Conservation (phyloP, 2,113 vertebrate genomes). For the Pteropus alecto region DNA sequence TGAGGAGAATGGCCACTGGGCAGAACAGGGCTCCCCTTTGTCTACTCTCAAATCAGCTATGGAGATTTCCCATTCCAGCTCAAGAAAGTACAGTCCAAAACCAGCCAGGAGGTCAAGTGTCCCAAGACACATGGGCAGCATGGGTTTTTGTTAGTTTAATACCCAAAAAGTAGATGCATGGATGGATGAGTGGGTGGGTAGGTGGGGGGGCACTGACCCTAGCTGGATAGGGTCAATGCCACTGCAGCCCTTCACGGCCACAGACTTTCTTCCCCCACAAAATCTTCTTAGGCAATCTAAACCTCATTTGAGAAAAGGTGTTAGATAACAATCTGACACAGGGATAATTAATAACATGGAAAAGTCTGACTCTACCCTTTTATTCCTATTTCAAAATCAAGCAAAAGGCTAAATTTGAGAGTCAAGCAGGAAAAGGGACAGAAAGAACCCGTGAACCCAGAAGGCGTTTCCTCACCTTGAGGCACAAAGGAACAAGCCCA, state of each 20-base stretch:
- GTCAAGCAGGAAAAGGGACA: rapidly evolving
- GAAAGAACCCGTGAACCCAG: background rate
- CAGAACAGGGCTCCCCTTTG: slow-evolving; percentile 44
- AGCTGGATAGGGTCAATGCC: background rate
- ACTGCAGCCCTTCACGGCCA: background rate
- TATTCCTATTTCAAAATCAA: background rate
- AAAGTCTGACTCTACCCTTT: background rate
- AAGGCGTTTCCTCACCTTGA: background rate
- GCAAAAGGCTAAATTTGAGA: background rate
- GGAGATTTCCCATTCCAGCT: background rate
- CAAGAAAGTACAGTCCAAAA: background rate
- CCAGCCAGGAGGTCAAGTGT: background rate
- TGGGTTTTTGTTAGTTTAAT: background rate
- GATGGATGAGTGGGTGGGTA: background rate
- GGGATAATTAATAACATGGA: background rate
- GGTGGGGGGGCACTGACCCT: no score
- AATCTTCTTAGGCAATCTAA: background rate
- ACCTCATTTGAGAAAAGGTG: background rate
- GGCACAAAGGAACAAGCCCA: background rate
- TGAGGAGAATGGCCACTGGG: background rate
- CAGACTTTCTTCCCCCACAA: background rate
- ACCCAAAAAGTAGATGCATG: background rate
- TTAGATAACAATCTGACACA: background rate
- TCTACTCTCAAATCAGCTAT: slow-evolving; percentile 22
- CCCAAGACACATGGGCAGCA: background rate